phyloP scores from a whole-genome alignment of 2,797 vertebrate genomes.

The Myiotriccus ornatus region DNA sequence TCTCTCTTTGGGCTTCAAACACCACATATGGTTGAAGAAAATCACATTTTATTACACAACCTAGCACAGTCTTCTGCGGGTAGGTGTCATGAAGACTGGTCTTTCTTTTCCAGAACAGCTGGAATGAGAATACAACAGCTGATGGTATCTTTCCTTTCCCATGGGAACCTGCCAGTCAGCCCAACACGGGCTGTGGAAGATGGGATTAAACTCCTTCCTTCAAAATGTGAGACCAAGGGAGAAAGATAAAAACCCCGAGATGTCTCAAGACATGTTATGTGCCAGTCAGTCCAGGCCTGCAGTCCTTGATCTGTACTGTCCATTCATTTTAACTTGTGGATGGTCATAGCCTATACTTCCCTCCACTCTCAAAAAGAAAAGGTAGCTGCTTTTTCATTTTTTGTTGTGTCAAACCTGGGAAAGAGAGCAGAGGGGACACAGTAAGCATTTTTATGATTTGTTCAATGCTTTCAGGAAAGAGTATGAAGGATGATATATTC shows the following conservation, averaged over 20 bases:
- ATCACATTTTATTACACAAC: background rate
- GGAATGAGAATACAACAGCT: background rate
- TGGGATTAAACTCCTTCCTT: background rate
- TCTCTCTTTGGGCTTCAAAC: background rate
- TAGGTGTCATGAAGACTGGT: fast-evolving
- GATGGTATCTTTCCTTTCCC: background rate
- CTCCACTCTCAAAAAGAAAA: background rate
- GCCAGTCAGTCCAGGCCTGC: background rate
- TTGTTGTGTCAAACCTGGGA: background rate
- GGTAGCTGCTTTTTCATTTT: background rate
- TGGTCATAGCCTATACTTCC: background rate
- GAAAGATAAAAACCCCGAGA: background rate
- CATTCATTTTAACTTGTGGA: background rate
- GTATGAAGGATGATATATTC: background rate
- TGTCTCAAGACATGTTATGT: background rate
- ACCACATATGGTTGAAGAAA: background rate
- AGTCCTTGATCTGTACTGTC: background rate
- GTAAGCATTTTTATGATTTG: background rate
- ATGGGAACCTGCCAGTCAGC: background rate
- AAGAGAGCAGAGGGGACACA: fast-evolving
- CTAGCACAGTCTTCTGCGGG: background rate
- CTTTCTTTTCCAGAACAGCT: background rate
- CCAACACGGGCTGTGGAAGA: fast-evolving
- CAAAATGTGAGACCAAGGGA: background rate
- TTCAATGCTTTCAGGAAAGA: background rate